phyloP scores from a whole-genome alignment of 2,113 vertebrate genomes.

The Epinephelus fuscoguttatus region DNA sequence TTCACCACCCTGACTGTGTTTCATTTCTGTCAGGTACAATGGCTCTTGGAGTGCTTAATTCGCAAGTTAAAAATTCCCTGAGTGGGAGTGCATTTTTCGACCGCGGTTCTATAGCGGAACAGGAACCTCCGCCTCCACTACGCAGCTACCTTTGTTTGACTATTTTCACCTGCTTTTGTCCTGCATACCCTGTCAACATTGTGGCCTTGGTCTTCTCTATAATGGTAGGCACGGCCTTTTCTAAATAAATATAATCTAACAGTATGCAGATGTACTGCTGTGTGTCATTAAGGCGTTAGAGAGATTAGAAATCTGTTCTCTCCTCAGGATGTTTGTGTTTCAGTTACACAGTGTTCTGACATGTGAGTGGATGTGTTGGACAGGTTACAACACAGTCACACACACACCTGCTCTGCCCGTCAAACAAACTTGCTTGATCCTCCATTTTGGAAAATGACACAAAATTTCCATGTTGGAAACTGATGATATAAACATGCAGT shows the following conservation, averaged over 20 bases:
- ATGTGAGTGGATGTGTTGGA: conserved; percentile 16
- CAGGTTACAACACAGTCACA: conserved; percentile 42
- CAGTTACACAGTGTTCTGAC: background rate
- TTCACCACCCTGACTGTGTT: background rate
- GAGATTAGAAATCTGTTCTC: background rate
- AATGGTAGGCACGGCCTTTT: conserved; percentile 86
- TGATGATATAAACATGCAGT: conserved; percentile 6
- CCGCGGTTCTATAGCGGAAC: conserved; percentile 76
- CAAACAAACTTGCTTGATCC: conserved; percentile 23
- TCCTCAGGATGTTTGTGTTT: background rate
- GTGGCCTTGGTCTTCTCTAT: conserved; percentile 91
- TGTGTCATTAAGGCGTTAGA: background rate
- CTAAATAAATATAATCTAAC: background rate
- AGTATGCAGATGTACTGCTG: background rate
- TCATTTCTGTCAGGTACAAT: conserved; percentile 67
- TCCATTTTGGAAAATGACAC: conserved; percentile 28
- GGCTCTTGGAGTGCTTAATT: conserved; percentile 80
- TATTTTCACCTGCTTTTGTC: conserved; percentile 92
- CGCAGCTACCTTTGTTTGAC: conserved; percentile 88
- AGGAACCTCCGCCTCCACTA: conserved; percentile 81
- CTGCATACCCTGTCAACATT: conserved; percentile 92
- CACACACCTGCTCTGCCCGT: conserved; percentile 62
- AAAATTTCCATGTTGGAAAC: background rate
- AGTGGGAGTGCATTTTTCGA: conserved; percentile 84
- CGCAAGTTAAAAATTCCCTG: conserved; percentile 85